phyloP scores from a whole-genome alignment of 2,888 invertebrate genomes.

The Lasioglossum malachurum region DNA sequence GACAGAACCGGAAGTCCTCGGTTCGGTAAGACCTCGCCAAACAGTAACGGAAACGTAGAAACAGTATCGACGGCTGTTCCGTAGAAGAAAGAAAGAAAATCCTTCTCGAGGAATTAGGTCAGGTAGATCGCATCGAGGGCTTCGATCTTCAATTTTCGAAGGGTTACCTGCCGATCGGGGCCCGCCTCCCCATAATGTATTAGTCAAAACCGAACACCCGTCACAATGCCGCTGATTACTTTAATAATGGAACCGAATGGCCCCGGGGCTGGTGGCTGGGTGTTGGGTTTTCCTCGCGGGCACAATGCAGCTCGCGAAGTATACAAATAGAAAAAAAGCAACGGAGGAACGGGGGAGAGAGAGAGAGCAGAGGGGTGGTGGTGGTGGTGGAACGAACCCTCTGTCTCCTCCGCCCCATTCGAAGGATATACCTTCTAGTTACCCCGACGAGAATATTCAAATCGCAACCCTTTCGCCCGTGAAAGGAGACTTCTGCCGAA shows the following conservation, averaged over 20 bases:
- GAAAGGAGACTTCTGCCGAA: slow-evolving; percentile 79
- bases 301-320: slow-evolving; percentile 81
- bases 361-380: slow-evolving; percentile 18
- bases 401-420: slow-evolving; percentile 52
- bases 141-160: slow-evolving; percentile 49
- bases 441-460: slow-evolving; percentile 84
- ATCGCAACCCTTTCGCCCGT: slow-evolving; percentile 82
- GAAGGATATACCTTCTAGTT: slow-evolving; percentile 82
- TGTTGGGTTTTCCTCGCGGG: slow-evolving; percentile 81
- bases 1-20: neutral
- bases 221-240: slow-evolving; percentile 84
- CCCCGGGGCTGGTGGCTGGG: slow-evolving; percentile 82
- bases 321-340: slow-evolving; percentile 83
- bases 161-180: slow-evolving; percentile 70
- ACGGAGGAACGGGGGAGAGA: slow-evolving; percentile 24
- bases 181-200: slow-evolving; percentile 68
- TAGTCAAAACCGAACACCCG: slow-evolving; percentile 79
- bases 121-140: slow-evolving; percentile 9
- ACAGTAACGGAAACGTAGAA: slow-evolving; percentile 7
- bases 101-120: slow-evolving; percentile 33
- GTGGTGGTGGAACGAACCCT: slow-evolving; percentile 14
- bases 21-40: neutral
- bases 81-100: neutral
- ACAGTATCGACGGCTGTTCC: neutral
- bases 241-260: slow-evolving; percentile 83